Base-by-base conservation (phyloP, 2,888 invertebrate species). In the Adelphocoris suturalis region DNA sequence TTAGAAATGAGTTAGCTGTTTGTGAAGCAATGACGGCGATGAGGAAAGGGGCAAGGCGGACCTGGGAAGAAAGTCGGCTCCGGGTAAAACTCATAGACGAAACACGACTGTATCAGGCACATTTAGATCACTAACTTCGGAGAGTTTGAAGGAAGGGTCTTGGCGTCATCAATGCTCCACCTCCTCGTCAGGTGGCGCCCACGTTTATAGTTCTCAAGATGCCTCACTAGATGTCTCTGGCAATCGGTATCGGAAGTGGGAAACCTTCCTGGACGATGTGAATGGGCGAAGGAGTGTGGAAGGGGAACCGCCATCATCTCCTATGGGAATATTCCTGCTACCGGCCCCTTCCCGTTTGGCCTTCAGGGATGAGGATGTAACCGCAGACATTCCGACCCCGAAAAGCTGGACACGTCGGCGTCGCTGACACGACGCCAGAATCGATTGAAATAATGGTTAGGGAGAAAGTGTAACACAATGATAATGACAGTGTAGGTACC, bases 91-190 rank as follows among this genome's bases (percentile, higher is more conserved):
- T 82, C 82, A 82, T 82, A 82, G 82, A 82, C 82, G 82, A 82
- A 82, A 82, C 82, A 82, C 82, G 82, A 82, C 82, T 82, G 82
- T 82, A 82, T 82, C 82, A 82, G 82, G 55, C 82, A 82, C 82
- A 82, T 82, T 78, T 82, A 82, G 82, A 82, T 48, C 82, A 82
- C 82, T 82, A 82, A 82, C 82, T 82, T 82, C 19, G 82, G 37
- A 16, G 52, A 48, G 55, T 37, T 52, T 52, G 52, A 27, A 27
- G 48, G 27, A 52, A 52, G 52, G 52, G 82, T 48, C 55, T 82
- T 82, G 82, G 82, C 82, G 82, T 82, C 82, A 82, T 48, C 52
- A 48, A 82, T 52, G 55, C 82, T 52, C 82, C 82, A 82, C 82
- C 55, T 82, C 82, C 82, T 82, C 48, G 16, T 82, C 55, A 13